Evolutionary conservation across 2,797 vertebrate species (phyloP), one percentile per base, ranked within the genome.

Genomic region (Tauraco hartlaubi): DNA sequence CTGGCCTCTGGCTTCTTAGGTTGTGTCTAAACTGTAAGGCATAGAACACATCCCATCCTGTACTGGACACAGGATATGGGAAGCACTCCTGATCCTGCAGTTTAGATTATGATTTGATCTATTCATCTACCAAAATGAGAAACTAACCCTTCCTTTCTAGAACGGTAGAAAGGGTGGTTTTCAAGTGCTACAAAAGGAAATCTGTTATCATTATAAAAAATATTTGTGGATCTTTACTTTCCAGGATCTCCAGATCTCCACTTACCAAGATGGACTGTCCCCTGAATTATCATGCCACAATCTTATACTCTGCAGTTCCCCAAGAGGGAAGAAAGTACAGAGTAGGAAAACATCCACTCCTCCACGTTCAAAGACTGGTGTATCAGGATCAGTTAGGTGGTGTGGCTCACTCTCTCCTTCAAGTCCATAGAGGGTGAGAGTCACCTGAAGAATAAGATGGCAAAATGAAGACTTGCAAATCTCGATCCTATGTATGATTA

Each of bases 281-380:
- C 99, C 99, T 4, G 99, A 99, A 98, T 99, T 99, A 97, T 99
- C 99, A 16, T 99, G 99, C 99, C 99, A 99, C 89, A 99, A 59
- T 93, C 99, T 97, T 94, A 99, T 98, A 95, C 98, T 98, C 94
- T 97, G 98, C 41, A 99, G 97, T 66, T 99, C 98, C 73, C 99
- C 99, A 15, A 99, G 98, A 51, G 99, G 99, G 88, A 99, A 99
- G 55, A 99, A 98, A 12, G 99, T 99, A 46, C 99, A 99, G 54
- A 99, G 95, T 22, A 99, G 96, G 94, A 99, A 99, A 96, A 99
- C 98, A 95, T 99, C 99, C 84, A 98, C 97, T 12, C 98, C 99
- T 48, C 99, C 99, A 78, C 99, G 98, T 97, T 99, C 99, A 98
- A 99, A 99, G 71, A 99, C 97, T 1, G 97, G 96, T 48, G 98